These are phyloP conservation scores for Bovichtus variegatus DNA, from an alignment of 2,797 vertebrate genomes.

Conservation along the genomic window DNA sequence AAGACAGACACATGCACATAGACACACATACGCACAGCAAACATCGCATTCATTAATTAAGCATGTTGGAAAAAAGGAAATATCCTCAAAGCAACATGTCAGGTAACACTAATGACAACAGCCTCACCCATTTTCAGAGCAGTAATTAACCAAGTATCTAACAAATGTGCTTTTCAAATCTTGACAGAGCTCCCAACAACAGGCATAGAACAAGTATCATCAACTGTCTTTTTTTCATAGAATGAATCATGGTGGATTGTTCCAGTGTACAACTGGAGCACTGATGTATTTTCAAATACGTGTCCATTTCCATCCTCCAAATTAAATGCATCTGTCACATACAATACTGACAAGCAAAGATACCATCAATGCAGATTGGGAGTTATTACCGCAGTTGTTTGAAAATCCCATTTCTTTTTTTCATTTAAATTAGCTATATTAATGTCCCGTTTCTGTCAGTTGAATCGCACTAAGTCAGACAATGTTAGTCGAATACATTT, in stretches of 20 bases:
- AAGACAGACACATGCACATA: conserved; percentile 25
- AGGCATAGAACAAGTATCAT: no score
- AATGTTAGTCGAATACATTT: conserved; percentile 35
- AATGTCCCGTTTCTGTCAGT: conserved; percentile 49
- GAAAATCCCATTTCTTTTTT: conserved; percentile 45
- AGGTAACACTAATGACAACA: conserved; percentile 34
- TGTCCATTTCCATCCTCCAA: conserved; percentile 19
- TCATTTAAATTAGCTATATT: conserved; percentile 38
- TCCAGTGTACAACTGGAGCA: conserved; percentile 52
- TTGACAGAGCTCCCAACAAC: conserved; percentile 27
- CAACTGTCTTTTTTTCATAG: conserved; percentile 10
- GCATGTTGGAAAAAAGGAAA: conserved; percentile 28
- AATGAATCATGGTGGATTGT: conserved; percentile 52
- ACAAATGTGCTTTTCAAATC: conserved; percentile 43
- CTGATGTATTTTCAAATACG: conserved; percentile 27
- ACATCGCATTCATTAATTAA: conserved; percentile 56
- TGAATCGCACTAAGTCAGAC: conserved; percentile 36
- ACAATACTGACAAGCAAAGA: conserved; percentile 39
- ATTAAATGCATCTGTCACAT: conserved; percentile 36
- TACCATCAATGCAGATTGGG: conserved; percentile 35
- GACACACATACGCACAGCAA: conserved; percentile 31
- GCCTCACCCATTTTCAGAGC: conserved; percentile 32
- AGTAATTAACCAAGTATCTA: conserved; percentile 23
- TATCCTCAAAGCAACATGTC: conserved; percentile 42
- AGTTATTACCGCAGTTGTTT: conserved; percentile 45